These are phyloP conservation scores for Propithecus deckenii DNA, from an alignment of 2,797 vertebrate genomes.

Conservation along the genomic window DNA sequence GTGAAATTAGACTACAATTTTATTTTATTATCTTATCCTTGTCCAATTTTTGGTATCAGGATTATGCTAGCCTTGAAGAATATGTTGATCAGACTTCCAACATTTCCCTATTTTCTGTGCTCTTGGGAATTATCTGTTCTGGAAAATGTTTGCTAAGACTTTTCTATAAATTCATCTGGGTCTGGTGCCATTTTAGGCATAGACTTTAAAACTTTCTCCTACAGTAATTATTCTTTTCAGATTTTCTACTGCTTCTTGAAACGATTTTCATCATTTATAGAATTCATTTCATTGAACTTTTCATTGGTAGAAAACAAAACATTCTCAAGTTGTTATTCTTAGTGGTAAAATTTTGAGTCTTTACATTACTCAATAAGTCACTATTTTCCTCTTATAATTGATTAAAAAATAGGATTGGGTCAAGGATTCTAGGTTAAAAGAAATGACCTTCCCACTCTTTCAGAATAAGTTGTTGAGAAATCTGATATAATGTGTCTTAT, in stretches of 20 bases:
- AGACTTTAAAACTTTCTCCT: neutral
- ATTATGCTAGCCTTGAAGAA: constrained; percentile 22
- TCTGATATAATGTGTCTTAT: neutral
- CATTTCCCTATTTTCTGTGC: neutral
- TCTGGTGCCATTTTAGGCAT: neutral
- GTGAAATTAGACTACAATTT: neutral
- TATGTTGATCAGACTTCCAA: neutral
- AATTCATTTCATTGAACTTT: constrained; percentile 1
- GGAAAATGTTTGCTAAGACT: neutral
- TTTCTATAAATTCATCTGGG: constrained; percentile 3
- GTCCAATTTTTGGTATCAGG: constrained; percentile 21
- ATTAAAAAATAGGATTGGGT: neutral
- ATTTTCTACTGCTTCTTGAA: constrained; percentile 2
- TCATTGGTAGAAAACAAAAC: constrained; percentile 4
- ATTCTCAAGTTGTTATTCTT: constrained; percentile 24
- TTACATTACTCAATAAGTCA: neutral
- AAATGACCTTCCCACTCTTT: neutral
- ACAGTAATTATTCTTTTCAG: constrained; percentile 22
- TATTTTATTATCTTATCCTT: constrained; percentile 33
- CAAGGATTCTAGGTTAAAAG: constrained; percentile 16
- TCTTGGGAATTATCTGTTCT: neutral
- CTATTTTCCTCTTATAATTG: neutral
- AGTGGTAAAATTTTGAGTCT: neutral
- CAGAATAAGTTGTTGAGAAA: constrained; percentile 4
- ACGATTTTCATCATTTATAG: neutral